Evolutionary conservation across 2,797 vertebrate species (phyloP).

Genomic region (Coregonus ussuriensis): DNA sequence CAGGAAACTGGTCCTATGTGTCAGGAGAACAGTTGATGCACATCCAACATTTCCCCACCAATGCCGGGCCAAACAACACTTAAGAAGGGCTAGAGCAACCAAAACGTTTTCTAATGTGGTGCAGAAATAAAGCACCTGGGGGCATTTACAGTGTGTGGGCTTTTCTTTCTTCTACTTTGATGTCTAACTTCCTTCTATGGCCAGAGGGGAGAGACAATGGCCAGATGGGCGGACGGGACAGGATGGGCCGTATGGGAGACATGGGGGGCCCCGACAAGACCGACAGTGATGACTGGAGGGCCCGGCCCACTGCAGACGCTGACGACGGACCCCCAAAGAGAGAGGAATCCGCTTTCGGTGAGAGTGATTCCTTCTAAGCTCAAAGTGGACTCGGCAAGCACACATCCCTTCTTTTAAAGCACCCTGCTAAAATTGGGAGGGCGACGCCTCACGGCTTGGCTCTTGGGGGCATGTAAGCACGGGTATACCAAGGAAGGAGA

Average conservation of each 20-base stretch:
- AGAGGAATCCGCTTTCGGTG: constrained; percentile 85
- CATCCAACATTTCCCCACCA: no score
- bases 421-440: constrained; percentile 60
- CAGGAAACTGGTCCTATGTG: no score
- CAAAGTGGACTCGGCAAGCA: background rate
- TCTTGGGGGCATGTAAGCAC: no score
- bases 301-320: constrained; percentile 78
- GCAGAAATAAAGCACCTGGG: no score
- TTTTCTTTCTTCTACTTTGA: background rate
- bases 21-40: no score
- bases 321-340: constrained; percentile 83
- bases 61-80: no score
- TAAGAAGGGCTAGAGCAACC: no score
- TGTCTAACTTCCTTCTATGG: background rate
- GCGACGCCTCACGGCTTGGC: constrained; percentile 64
- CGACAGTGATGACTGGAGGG: constrained; percentile 92
- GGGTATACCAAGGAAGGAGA: no score
- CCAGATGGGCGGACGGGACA: constrained; percentile 83
- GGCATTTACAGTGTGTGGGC: background rate
- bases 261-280: constrained; percentile 93
- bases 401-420: constrained; percentile 83
- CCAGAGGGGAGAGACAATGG: constrained; percentile 86
- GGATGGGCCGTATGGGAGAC: constrained; percentile 87
- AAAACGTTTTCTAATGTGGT: no score
- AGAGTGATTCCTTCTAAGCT: constrained; percentile 72